Evolutionary conservation across 2,113 vertebrate species (phyloP).

Genomic region (Crocuta crocuta): DNA sequence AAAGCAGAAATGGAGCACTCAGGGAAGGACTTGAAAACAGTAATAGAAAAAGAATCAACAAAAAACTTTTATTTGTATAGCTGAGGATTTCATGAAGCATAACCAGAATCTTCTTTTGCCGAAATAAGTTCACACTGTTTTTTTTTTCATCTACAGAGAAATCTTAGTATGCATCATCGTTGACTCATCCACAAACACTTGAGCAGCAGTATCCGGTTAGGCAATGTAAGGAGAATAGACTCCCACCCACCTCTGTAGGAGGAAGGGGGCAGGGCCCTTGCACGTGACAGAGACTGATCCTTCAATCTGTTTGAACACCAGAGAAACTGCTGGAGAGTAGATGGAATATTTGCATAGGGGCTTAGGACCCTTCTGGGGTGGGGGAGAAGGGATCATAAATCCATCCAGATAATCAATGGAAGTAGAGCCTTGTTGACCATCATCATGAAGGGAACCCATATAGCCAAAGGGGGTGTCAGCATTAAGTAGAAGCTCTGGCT

Average conservation of each 20-base stretch:
- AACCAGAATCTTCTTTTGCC: not conserved
- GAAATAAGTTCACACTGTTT: not conserved
- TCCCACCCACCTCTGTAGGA: no score
- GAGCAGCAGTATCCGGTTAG: not conserved
- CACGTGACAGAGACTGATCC: not conserved
- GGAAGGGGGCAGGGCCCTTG: not conserved
- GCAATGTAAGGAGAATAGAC: not conserved
- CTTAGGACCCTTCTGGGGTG: not conserved
- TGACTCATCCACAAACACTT: not conserved
- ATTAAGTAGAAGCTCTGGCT: not conserved
- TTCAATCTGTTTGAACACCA: not conserved
- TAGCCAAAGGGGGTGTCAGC: not conserved
- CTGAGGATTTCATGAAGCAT: not conserved
- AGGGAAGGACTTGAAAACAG: not conserved
- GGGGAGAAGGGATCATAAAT: not conserved
- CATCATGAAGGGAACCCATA: not conserved
- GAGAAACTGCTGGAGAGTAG: not conserved
- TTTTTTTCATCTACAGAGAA: not conserved
- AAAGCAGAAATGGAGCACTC: not conserved
- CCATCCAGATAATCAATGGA: not conserved
- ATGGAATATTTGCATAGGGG: not conserved
- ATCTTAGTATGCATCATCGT: not conserved
- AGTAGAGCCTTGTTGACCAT: not conserved
- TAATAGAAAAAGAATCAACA: not conserved
- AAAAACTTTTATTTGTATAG: not conserved